Evolutionary conservation across 2,888 invertebrate genomes (phyloP), one percentile per base, ranked within the genome.

Genomic region (Tholera decimalis): DNA sequence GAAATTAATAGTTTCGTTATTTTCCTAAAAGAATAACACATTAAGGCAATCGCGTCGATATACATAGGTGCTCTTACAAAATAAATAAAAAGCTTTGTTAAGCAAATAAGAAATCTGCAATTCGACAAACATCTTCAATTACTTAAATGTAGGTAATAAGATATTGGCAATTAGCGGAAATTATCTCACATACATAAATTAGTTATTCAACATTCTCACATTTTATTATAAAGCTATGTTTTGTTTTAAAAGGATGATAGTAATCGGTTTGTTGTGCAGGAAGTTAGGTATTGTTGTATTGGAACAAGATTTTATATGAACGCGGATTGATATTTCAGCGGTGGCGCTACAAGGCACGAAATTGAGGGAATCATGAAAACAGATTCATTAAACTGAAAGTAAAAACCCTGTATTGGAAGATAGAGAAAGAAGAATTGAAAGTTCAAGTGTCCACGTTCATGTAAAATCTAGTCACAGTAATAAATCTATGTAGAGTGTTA

Each of bases 11-110:
- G 72, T 67, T 62, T 76, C 46, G 69, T 71, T 71, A 77, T 58
- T 70, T 73, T 50, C 43, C 35, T 78, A 62, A 37, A 68, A 72
- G 15, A 77, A 73, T 79, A 83, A 81, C 69, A 74, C 33, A 54
- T 26, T 80, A 82, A 82, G 63, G 59, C 73, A 80, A 74, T 58
- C 33, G 60, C 44, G 24, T 74, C 39, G 53, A 59, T 73, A 15
- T 15, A 30, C 69, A n/a, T 72, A 65, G 30, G 51, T 62, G 66
- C 49, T 51, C 28, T 59, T 62, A 63, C 43, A 54, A 47, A 61
- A 69, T 57, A 71, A 56, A 70, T 43, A 37, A 49, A 59, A 61
- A 62, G 53, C 44, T 61, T 37, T 56, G 41, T 49, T 46, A 61
- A 20, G 35, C 46, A 50, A 75, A 72, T 54, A 43, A 37, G n/a